Evolutionary conservation across 2,113 vertebrate species (phyloP).

Genomic region (Promerops cafer): DNA sequence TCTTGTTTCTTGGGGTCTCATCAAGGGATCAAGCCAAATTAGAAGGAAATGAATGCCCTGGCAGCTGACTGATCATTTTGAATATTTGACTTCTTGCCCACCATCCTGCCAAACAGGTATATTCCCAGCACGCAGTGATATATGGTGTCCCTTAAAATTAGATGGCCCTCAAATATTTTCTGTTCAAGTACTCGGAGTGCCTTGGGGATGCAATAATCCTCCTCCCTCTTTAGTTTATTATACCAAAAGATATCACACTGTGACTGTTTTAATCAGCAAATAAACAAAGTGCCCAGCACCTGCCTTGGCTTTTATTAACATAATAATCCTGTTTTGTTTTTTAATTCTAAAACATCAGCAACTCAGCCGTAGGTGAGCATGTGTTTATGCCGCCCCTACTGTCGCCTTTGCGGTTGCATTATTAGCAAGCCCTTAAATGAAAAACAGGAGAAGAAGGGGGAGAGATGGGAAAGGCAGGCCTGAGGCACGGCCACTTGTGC

Average conservation of each 20-base stretch:
- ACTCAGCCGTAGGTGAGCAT: conserved; percentile 52
- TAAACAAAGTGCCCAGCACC: conserved; percentile 39
- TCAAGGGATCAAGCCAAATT: neutral
- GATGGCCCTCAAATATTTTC: neutral
- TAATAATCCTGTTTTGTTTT: conserved; percentile 10
- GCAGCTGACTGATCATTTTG: neutral
- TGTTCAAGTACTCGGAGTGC: neutral
- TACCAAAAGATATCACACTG: conserved; percentile 15
- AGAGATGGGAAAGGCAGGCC: neutral
- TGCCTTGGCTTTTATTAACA: conserved; percentile 39
- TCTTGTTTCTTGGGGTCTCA: neutral
- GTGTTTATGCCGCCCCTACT: conserved; percentile 58
- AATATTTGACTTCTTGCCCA: neutral
- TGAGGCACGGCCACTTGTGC: conserved; percentile 37
- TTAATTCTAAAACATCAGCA: conserved; percentile 39
- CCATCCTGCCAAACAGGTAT: neutral
- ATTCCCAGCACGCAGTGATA: neutral
- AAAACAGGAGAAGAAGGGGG: conserved; percentile 27
- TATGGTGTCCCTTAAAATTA: neutral
- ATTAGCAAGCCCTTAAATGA: conserved; percentile 68
- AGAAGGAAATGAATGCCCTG: neutral
- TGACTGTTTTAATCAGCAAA: conserved; percentile 33
- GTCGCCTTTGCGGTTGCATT: conserved; percentile 61
- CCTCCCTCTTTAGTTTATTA: conserved; percentile 1
- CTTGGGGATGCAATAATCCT: neutral